A percentile compares a stretch with the other conserved stretches of the same genome.
Conservation (phyloP, 2,888 invertebrate species). For the Perizoma affinitatum region DNA sequence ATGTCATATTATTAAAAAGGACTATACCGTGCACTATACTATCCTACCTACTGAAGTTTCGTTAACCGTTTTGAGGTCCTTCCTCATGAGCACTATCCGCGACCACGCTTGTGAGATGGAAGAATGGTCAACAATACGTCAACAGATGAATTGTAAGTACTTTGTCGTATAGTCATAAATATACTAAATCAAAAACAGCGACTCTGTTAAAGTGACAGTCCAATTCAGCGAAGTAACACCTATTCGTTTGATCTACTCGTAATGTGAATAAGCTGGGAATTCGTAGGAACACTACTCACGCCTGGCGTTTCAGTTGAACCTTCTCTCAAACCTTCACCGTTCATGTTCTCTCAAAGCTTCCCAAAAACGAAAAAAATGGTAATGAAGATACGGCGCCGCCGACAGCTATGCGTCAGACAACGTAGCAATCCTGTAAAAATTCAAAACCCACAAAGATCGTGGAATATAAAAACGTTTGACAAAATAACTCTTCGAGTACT, state of each 20-base stretch:
- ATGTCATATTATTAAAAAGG: too few relatives aligned
- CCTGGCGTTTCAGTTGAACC: slow-evolving; percentile 42
- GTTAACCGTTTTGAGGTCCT: too few relatives aligned
- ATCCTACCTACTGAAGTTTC: too few relatives aligned
- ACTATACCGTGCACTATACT: too few relatives aligned
- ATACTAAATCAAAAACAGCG: too few relatives aligned
- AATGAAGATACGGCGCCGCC: slow-evolving; percentile 39
- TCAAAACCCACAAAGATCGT: slow-evolving; percentile 26
- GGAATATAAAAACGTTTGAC: too few relatives aligned
- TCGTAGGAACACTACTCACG: slow-evolving; percentile 37
- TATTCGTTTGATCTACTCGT: slow-evolving; percentile 28
- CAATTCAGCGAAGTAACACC: slow-evolving; percentile 22
- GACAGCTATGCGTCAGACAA: slow-evolving; percentile 54
- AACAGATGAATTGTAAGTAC: too few relatives aligned
- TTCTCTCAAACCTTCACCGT: slow-evolving; percentile 47
- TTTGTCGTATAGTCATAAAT: too few relatives aligned
- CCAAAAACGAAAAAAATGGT: slow-evolving; percentile 44
- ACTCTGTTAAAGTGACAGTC: slow-evolving; percentile 4
- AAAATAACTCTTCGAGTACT: too few relatives aligned
- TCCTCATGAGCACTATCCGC: too few relatives aligned
- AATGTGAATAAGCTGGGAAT: slow-evolving; percentile 43
- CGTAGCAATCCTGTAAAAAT: slow-evolving; percentile 42
- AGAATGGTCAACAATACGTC: too few relatives aligned
- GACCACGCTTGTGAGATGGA: too few relatives aligned
- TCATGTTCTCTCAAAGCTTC: slow-evolving; percentile 45